A percentile compares a stretch with the other conserved stretches of the same genome.
Conservation (phyloP, 2,888 invertebrate genomes). For the Trachelus troglodyta region DNA sequence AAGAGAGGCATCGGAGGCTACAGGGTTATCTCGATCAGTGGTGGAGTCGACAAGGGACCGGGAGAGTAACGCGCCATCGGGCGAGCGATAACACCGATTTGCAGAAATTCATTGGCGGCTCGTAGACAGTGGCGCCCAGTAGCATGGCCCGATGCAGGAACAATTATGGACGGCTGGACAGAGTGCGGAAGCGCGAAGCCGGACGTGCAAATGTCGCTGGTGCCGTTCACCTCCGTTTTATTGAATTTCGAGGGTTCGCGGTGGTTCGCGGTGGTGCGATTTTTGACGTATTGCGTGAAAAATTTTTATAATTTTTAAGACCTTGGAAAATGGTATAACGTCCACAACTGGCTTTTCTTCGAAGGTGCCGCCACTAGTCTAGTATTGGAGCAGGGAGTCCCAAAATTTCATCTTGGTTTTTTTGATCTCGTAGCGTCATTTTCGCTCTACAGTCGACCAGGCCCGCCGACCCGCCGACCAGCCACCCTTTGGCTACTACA, state of each 20-base stretch:
- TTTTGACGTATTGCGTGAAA: neutral
- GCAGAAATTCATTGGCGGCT: constrained; percentile 1
- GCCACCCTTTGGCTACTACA: constrained; percentile 18
- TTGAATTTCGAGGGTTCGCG: neutral
- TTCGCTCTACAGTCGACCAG: constrained; percentile 12
- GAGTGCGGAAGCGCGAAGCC: neutral
- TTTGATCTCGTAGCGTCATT: constrained; percentile 26
- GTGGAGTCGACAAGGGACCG: neutral
- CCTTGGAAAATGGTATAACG: constrained; percentile 14
- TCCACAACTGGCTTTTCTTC: constrained; percentile 28
- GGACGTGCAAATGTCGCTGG: neutral
- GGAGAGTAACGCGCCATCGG: neutral
- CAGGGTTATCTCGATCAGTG: constrained; percentile 28
- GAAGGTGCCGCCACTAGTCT: constrained; percentile 7
- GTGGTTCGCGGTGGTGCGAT: neutral
- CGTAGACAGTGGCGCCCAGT: neutral
- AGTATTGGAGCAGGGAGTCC: neutral
- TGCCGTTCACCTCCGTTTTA: neutral
- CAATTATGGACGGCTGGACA: neutral
- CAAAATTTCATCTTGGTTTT: constrained; percentile 21
- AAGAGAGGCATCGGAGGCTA: constrained; percentile 22
- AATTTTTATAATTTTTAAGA: constrained; percentile 29
- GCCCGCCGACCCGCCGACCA: neutral
- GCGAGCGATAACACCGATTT: neutral
- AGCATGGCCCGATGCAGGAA: neutral